phyloP scores from a whole-genome alignment of 2,113 vertebrate genomes.

The Phodopus roborovskii region DNA sequence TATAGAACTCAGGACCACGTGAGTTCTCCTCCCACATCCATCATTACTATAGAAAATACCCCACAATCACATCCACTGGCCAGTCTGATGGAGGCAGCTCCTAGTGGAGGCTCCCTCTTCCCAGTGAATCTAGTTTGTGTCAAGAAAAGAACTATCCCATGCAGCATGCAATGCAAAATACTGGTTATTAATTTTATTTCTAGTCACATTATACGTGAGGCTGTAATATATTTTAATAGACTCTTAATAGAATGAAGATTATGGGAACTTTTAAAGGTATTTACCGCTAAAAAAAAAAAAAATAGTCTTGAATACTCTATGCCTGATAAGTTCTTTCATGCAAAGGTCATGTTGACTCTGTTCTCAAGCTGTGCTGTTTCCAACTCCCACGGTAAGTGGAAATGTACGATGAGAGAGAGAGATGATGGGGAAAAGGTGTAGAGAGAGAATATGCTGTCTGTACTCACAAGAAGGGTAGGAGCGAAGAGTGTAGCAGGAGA shows the following conservation, averaged over 20 bases:
- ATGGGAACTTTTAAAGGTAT: conserved; percentile 20
- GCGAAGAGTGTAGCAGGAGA: not conserved
- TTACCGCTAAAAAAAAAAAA: conserved; percentile 58
- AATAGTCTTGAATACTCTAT: not conserved
- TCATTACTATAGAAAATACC: not conserved
- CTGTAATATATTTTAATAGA: not conserved
- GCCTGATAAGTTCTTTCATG: not conserved
- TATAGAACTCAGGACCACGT: not conserved
- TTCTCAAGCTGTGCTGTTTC: not conserved
- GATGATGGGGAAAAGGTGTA: not conserved
- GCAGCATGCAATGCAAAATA: conserved; percentile 32
- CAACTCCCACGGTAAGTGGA: not conserved
- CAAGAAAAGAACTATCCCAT: not conserved
- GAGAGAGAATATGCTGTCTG: accelerated
- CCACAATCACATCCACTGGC: not conserved
- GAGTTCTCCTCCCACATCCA: not conserved
- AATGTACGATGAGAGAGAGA: not conserved
- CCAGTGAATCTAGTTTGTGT: not conserved
- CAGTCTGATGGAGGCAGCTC: not conserved
- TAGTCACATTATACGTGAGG: not conserved
- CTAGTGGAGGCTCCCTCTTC: too few relatives aligned
- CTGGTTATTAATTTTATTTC: not conserved
- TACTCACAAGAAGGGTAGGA: not conserved
- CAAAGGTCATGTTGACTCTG: conserved; percentile 30
- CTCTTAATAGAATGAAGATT: conserved; percentile 19